These are phyloP conservation scores for Cryptomyrus ogoouensis DNA, from an alignment of 2,113 vertebrate species.

Conservation along the genomic window DNA sequence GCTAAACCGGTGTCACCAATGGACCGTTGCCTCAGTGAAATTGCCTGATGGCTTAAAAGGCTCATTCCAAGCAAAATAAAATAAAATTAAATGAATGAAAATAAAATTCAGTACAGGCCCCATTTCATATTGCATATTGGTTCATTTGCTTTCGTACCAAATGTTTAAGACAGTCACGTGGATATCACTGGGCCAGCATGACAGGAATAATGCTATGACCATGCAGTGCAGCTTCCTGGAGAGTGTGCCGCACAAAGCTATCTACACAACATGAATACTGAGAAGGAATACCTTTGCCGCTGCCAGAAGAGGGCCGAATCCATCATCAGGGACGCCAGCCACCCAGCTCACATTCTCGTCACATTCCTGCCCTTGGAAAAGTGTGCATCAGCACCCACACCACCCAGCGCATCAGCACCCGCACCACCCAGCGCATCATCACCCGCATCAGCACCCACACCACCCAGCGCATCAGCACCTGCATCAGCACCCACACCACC, in stretches of 20 bases:
- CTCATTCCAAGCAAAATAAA: background rate
- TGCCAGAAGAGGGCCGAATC: background rate
- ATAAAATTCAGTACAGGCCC: background rate
- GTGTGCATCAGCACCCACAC: background rate
- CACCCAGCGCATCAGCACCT: too few species aligned
- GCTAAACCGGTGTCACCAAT: background rate
- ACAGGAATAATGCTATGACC: background rate
- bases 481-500: background rate
- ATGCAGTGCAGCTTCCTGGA: background rate
- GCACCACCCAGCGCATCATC: too few species aligned
- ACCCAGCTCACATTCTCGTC: background rate
- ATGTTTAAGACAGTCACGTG: background rate
- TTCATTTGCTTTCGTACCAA: background rate
- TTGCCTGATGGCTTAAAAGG: background rate
- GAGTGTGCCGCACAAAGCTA: background rate
- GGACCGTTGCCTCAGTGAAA: background rate
- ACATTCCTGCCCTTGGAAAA: background rate
- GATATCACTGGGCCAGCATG: background rate
- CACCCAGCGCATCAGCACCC: background rate
- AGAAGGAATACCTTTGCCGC: background rate
- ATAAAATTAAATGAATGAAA: background rate
- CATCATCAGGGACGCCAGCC: background rate
- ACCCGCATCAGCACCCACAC: too few species aligned
- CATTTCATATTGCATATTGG: background rate
- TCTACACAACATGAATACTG: background rate